phyloP scores from a whole-genome alignment of 2,797 vertebrate species.

The Rhabdomys pumilio region DNA sequence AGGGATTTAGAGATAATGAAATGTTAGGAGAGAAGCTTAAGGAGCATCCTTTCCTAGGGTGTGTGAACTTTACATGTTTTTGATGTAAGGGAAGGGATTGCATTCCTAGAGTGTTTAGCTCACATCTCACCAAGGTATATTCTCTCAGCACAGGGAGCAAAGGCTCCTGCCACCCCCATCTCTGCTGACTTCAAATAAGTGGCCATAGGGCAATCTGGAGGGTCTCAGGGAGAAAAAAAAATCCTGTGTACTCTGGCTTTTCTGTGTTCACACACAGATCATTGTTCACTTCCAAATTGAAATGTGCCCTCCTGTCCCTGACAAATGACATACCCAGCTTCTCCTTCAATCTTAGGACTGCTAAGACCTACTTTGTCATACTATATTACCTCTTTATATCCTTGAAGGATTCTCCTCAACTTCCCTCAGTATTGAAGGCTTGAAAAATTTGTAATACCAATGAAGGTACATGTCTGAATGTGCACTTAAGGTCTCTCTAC shows the following conservation, averaged over 20 bases:
- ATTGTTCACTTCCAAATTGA: accelerated
- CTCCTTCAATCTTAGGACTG: neutral
- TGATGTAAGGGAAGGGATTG: constrained; percentile 5
- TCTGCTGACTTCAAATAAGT: neutral
- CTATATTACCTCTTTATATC: neutral
- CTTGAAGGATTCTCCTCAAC: neutral
- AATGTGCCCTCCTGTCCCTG: too few relatives aligned
- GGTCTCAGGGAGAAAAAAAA: neutral
- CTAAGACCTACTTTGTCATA: neutral
- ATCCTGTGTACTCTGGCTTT: neutral
- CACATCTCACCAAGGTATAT: accelerated
- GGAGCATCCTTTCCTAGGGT: constrained; percentile 7
- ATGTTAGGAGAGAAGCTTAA: constrained; percentile 47
- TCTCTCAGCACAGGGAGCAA: neutral
- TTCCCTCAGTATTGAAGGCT: neutral
- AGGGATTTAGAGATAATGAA: constrained; percentile 69
- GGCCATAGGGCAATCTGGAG: neutral
- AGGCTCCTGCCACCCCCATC: neutral
- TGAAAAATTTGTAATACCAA: neutral
- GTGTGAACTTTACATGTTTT: constrained; percentile 27
- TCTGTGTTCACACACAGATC: neutral
- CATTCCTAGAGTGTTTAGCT: neutral
- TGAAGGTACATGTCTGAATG: neutral
- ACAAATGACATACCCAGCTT: neutral
- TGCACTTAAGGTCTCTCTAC: neutral